Base-by-base conservation (phyloP, 2,888 invertebrate species). In the Alcis repandata region DNA sequence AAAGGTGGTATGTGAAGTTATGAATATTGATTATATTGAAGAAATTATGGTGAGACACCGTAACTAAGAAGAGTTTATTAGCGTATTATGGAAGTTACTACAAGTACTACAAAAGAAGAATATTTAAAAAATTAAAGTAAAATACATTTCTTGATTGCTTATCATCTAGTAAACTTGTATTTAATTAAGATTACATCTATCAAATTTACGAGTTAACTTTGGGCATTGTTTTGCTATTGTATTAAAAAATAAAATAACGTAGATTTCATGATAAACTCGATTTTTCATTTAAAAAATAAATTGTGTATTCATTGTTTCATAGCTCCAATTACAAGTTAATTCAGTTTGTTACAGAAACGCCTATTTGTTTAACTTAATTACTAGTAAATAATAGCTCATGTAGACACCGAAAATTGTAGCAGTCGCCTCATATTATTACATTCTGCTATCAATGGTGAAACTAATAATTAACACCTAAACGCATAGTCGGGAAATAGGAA, bases 361-460 rank as follows among this genome's bases (percentile, higher is more conserved):
- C 59, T 43, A 51, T 20, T n/a, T 62, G 36, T 58, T 59, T 59
- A 67, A 46, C 10, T 17, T 17, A 49, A 70, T 58, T 49, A 41
- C 49, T 49, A 17, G 3, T n/a, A 59, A 49, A 49, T 59, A 41
- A 59, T 49, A 41, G 40, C 15, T 36, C 38, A 38, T 17, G 20
- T 43, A 49, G n/a, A 38, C 20, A 40, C 48, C 13, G 6, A 2
- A 40, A 27, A 27, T 22, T 49, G 6, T 36, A 58, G 11, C 17
- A 11, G 40, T 40, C 41, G 38, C 27, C 32, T 32, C 11, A 41
- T 32, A 59, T 49, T 8, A 32, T 27, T 49, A n/a, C 6, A 27
- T 13, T 49, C 9, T 41, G 15, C 1, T 27, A 27, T 17, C 8
- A 33, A 19, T 17, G 32, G 4, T 17, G 11, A 22, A 32, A 15